Evolutionary conservation across 2,888 invertebrate genomes (phyloP).

Genomic region (Nemapogon koenigi): DNA sequence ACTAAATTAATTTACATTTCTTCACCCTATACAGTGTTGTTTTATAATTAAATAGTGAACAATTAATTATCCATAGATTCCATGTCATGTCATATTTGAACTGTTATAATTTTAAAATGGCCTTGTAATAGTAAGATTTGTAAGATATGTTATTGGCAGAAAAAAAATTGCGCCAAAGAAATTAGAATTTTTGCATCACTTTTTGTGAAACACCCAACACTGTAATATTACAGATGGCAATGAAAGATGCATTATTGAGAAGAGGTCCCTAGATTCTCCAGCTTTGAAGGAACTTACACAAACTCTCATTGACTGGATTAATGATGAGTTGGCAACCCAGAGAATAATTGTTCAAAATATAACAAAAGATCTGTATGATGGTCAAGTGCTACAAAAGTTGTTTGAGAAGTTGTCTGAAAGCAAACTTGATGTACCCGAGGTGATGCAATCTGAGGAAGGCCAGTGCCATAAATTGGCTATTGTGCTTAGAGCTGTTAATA

Average conservation of each 20-base stretch:
- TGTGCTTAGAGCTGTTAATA: conserved; percentile 88
- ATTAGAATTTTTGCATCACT: neutral
- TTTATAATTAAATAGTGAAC: too few relatives aligned
- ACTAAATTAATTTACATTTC: too few relatives aligned
- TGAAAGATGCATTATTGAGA: conserved; percentile 95
- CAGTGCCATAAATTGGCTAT: conserved; percentile 93
- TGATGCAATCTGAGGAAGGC: conserved; percentile 97
- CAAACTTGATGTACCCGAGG: conserved; percentile 95
- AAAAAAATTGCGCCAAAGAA: too few relatives aligned
- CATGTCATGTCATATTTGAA: too few relatives aligned
- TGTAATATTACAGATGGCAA: conserved; percentile 77
- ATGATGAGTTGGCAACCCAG: conserved; percentile 95
- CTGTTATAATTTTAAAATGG: too few relatives aligned
- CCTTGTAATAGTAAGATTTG: too few relatives aligned
- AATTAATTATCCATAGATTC: too few relatives aligned
- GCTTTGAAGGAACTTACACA: conserved; percentile 84
- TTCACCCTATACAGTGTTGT: too few relatives aligned
- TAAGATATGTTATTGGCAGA: too few relatives aligned
- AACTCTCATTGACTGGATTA: conserved; percentile 96
- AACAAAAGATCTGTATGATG: conserved; percentile 97
- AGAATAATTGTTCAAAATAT: conserved; percentile 97
- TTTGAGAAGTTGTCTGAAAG: conserved; percentile 86
- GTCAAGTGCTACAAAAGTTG: conserved; percentile 79
- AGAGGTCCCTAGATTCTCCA: conserved; percentile 84
- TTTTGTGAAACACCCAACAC: neutral